Base-by-base conservation (phyloP, 2,888 invertebrate species). In the Dicranocentrus wangi region DNA sequence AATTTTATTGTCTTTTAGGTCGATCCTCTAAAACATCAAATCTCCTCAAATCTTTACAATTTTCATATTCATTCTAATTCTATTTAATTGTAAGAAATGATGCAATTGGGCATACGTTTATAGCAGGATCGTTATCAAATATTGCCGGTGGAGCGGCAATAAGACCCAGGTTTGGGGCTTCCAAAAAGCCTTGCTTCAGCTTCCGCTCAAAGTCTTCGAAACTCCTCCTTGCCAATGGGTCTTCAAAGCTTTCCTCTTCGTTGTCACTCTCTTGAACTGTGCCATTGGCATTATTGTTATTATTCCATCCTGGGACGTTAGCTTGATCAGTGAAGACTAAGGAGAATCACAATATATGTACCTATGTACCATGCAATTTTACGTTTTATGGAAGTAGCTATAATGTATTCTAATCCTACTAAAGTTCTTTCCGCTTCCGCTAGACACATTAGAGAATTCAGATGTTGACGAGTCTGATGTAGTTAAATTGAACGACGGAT, bases 1-100 rank as follows among this genome's bases (percentile, higher is more conserved):
- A 13, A 84, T 60, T 28, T 71, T 58, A 55, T 84, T 84, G 63
- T 81, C 79, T 42, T 78, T 79, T 15, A 84, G 51, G 27, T 84
- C 77, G 10, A 81, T 71, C 17, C 81, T 68, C 84, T 82, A 32
- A 5, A 58, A 39, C 39, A 39, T 39, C 13, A 39, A 39, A 39
- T 8, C 5, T 39, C 39, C 39, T 39, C 13, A 13, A 5, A 39
- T 39, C 39, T 39, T n/a, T n/a, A n/a, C n/a, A n/a, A n/a, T n/a
- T n/a, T n/a, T n/a, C n/a, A n/a, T n/a, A n/a, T n/a, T n/a, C n/a
- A n/a, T n/a, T n/a, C n/a, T n/a, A n/a, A n/a, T n/a, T n/a, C n/a
- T n/a, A n/a, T n/a, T n/a, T n/a, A n/a, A n/a, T n/a, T n/a, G n/a
- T n/a, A n/a, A n/a, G n/a, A n/a, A n/a, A n/a, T n/a, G n/a, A n/a